phyloP scores from a whole-genome alignment of 1,140 invertebrate genomes.

The Trichogramma pretiosum region DNA sequence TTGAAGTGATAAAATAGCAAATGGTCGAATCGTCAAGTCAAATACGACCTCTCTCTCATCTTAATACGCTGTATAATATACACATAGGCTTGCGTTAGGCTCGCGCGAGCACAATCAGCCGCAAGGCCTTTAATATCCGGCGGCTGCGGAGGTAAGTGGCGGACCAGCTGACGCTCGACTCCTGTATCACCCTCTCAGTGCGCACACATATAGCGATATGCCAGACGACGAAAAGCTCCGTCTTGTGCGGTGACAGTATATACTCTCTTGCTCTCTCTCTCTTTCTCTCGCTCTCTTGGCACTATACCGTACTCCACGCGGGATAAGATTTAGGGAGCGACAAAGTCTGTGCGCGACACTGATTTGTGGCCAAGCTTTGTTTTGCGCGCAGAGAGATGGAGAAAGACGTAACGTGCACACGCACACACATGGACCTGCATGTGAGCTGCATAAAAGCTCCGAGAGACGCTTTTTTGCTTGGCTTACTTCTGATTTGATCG shows the following conservation, averaged over 20 bases:
- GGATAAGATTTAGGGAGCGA: slow-evolving; percentile 45
- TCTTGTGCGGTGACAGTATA: no score
- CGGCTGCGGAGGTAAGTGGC: slow-evolving; percentile 48
- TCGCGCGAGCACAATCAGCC: not conserved
- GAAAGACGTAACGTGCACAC: no score
- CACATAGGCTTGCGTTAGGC: no score
- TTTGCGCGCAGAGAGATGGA: no score
- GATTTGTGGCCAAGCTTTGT: slow-evolving; percentile 48
- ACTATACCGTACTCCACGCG: slow-evolving; percentile 45
- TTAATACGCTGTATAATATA: no score
- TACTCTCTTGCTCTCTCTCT: slow-evolving; percentile 26
- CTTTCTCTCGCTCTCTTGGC: slow-evolving; percentile 31
- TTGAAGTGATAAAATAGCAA: no score
- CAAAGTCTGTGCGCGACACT: slow-evolving; percentile 43
- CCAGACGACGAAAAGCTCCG: no score
- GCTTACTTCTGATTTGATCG: not conserved
- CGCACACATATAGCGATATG: no score
- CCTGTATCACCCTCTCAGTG: not conserved
- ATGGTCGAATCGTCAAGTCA: no score
- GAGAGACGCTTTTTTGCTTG: slow-evolving; percentile 2
- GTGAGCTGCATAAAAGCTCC: no score
- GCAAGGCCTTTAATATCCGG: slow-evolving; percentile 47
- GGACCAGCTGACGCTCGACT: slow-evolving; percentile 43
- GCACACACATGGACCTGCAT: no score
- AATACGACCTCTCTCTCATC: no score